Base-by-base conservation (phyloP, 2,797 vertebrate genomes). In the Calcarius lapponicus region DNA sequence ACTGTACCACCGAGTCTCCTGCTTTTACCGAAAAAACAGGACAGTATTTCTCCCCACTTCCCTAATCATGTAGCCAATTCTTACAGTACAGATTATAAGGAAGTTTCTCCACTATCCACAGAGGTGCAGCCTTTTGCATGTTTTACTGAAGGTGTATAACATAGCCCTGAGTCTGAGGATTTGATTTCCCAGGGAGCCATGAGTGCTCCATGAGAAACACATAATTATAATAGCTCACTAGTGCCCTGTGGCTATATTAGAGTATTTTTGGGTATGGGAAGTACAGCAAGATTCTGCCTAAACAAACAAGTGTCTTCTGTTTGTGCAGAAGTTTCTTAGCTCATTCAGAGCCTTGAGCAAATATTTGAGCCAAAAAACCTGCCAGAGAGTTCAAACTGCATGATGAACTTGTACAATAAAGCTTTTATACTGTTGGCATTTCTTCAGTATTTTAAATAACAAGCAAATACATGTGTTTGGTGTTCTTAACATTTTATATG, bases 1-100 rank as follows among this genome's bases (percentile, higher is more conserved):
- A 45, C 6, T 65, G 24, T 24, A 28, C 5, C 0, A 0, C 17
- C 5, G 2, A 7, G 1, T n/a, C 20, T 66, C 31, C 22, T 2
- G 8, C 31, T 82, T 91, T 60, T 48, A 76, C 25, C 17, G 29
- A 38, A 60, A 45, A 48, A 29, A 1, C 19, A 61, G 64, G 67
- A n/a, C 20, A 48, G 16, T n/a, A 17, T 64, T 84, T 76, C 61
- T 50, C 20, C 36, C 31, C 15, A 1, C 13, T 50, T 48, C 57
- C 42, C 24, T 64, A 45, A 57, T 42, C 2, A 6, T 2, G 4
- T 26, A 34, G 29, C 20, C 65, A 65, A 34, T 48, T 51, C 64
- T 51, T 40, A 38, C 3, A 15, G 19, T 14, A 31, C 6, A 40
- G 14, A 16, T 51, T 88, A 8, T 18, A 38, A 24, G 17, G 24